Percentiles rank a stretch among this genome's conserved stretches.
Evolutionary conservation across 2,888 invertebrate species (phyloP).

Genomic region (Tinea trinotella): DNA sequence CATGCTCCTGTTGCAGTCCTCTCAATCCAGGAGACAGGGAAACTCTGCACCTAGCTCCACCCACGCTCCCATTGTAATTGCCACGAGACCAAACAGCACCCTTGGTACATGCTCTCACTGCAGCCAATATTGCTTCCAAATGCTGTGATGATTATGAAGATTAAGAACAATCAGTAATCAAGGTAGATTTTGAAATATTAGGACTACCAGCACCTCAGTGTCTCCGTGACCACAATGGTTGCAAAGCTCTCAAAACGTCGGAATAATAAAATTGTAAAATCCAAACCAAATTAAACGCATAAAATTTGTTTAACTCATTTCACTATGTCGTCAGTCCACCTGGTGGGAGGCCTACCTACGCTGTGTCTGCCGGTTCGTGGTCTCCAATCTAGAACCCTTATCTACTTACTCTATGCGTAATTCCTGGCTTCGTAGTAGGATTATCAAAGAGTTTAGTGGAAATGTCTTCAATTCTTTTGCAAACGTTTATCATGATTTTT

Average conservation of each 20-base stretch:
- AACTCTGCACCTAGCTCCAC: constrained; percentile 50
- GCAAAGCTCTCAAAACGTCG: too few relatives aligned
- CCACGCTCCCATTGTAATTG: constrained; percentile 83
- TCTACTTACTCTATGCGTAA: constrained; percentile 58
- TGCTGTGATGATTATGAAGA: too few relatives aligned
- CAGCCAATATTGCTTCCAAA: constrained; percentile 45
- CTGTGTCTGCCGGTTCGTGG: too few relatives aligned
- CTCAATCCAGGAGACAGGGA: constrained; percentile 53
- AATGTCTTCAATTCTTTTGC: constrained; percentile 40
- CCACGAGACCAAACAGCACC: constrained; percentile 87
- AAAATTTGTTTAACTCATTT: not conserved
- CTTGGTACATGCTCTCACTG: constrained; percentile 70
- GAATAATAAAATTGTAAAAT: too few relatives aligned
- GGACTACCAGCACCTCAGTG: too few relatives aligned
- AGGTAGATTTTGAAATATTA: too few relatives aligned
- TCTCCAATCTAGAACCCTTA: too few relatives aligned
- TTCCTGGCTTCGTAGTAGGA: constrained; percentile 49
- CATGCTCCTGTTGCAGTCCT: constrained; percentile 80
- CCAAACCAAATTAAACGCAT: not conserved
- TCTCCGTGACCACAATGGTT: too few relatives aligned
- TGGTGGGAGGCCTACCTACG: too few relatives aligned
- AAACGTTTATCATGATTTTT: constrained; percentile 45
- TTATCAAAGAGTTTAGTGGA: constrained; percentile 49
- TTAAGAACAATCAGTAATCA: too few relatives aligned
- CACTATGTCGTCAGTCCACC: too few relatives aligned